Evolutionary conservation across 2,113 vertebrate genomes (phyloP), one percentile per base, ranked within the genome.

Genomic region (Isichthys henryi): DNA sequence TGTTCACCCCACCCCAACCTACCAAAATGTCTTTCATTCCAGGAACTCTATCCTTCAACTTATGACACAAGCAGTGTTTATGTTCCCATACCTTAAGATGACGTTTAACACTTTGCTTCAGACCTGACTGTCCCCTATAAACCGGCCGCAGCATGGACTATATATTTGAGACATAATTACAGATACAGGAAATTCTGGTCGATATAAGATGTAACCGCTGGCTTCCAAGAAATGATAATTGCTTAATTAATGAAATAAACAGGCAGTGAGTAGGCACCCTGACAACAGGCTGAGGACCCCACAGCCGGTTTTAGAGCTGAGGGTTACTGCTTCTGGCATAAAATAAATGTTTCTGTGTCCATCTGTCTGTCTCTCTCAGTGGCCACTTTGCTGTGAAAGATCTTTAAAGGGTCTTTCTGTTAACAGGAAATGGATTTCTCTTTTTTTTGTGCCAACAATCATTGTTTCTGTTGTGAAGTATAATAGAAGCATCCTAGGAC

Each of bases 221-320:
- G 85, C 85, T 87, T 87, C 49, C 49, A 27, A 52, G 49, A 87
- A 50, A 56, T 56, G 85, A 43, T 87, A 87, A 87, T 53, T 87
- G 49, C 50, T 87, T 87, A 87, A 87, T 56, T 86, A 87, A 53
- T 27, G 50, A 56, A 35, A 87, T 53, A 56, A 87, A 53, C 27
- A 87, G 50, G 85, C 49, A 56, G 48, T 35, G 50, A 35, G 85
- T 49, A 39, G 50, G 10, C 23, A 48, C 82, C 39, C 43, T 9
- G 82, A n/a, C 1, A 8, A 84, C 82, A 84, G 43, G 45, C 82
- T 48, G 82, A 80, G 74, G 82, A 46, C 39, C 82, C 82, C 45
- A 48, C 45, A 84, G 82, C 19, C 82, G 0, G 82, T 23, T 48
- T 48, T 43, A 84, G 8, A 80, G 35, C 74, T 43, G 35, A 80